Conservation (phyloP, 2,888 invertebrate genomes). For the Apodemia duryi region DNA sequence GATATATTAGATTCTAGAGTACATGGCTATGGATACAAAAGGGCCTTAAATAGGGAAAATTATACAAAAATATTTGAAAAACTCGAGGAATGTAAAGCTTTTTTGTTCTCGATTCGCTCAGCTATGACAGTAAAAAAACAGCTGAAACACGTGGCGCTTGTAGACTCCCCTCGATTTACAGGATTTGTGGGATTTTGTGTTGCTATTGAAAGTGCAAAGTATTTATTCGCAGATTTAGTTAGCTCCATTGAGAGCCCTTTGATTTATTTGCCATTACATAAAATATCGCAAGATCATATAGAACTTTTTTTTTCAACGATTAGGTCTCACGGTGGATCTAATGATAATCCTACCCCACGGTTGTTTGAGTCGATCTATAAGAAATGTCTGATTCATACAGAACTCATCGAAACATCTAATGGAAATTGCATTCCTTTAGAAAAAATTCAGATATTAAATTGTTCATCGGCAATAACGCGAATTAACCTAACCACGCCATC, state of each 20-base stretch:
- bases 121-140: neutral
- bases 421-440: conserved; percentile 1
- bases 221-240: neutral
- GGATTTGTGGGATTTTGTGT: neutral
- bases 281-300: neutral
- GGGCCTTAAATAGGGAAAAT: neutral
- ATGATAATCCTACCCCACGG: neutral
- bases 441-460: neutral
- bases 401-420: neutral
- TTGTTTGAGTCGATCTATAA: neutral
- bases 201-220: neutral
- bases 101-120: neutral
- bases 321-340: neutral
- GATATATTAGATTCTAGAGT: neutral
- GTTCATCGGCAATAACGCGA: neutral
- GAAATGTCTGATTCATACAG: neutral
- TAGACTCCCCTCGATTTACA: neutral
- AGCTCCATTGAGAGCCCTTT: neutral
- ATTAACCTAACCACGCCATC: neutral
- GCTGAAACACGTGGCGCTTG: neutral
- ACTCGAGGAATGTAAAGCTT: neutral
- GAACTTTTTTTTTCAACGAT: neutral
- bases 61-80: neutral
- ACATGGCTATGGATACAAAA: conserved; percentile 9
- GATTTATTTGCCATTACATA: neutral